Evolutionary conservation across 2,797 vertebrate species (phyloP).

Genomic region (Acipenser transmontanus): DNA sequence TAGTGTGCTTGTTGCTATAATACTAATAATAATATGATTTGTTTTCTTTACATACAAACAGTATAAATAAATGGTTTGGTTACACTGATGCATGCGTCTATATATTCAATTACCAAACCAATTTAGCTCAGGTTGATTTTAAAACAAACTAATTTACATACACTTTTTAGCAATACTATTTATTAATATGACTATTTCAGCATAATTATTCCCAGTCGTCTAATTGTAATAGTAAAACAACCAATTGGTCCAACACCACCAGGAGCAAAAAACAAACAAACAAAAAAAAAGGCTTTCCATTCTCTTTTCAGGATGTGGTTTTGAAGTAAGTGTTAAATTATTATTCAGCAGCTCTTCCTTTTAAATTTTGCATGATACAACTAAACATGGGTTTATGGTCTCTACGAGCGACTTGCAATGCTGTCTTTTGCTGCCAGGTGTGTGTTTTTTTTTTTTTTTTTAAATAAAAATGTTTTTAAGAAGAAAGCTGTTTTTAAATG

Average conservation of each 20-base stretch:
- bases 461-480: not conserved
- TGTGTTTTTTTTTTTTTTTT: not conserved
- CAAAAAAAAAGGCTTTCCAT: not conserved
- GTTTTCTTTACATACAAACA: not conserved
- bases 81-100: not conserved
- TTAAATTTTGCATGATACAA: not conserved
- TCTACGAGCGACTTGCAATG: not conserved
- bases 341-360: slow-evolving; percentile 1
- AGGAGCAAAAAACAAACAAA: no score
- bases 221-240: no score
- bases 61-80: not conserved
- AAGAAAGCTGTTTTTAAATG: slow-evolving; percentile 1
- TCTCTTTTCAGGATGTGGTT: slow-evolving; percentile 1
- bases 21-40: no score
- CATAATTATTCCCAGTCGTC: no score
- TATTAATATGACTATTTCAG: no score
- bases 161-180: no score
- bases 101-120: not conserved
- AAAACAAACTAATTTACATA: not conserved
- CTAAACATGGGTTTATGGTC: not conserved
- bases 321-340: not conserved
- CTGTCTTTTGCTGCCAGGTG: not conserved
- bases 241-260: no score
- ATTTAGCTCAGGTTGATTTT: not conserved
- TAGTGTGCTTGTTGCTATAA: not conserved